These are phyloP conservation scores for Uropsilus gracilis DNA, from an alignment of 2,113 vertebrate species.

Conservation along the genomic window DNA sequence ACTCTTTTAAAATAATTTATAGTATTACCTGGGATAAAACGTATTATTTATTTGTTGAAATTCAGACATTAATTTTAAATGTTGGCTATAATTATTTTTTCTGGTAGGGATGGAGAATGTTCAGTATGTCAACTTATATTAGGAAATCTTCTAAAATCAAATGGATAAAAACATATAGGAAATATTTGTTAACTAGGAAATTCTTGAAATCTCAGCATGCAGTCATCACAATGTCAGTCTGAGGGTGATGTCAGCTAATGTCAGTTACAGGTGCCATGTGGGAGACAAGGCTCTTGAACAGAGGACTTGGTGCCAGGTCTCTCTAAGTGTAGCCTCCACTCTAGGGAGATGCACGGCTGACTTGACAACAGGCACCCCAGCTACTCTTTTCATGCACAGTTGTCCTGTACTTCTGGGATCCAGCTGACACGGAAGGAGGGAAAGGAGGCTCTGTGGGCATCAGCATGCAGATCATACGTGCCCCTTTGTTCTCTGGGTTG, in stretches of 20 bases:
- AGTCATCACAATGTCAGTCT: neutral
- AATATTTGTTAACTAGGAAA: neutral
- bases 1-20: slow-evolving; percentile 38
- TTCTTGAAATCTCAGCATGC: neutral
- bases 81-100: neutral
- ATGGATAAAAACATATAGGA: neutral
- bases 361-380: neutral
- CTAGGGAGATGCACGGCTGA: neutral
- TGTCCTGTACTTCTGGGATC: neutral
- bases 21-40: slow-evolving; percentile 14
- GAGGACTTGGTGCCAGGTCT: neutral
- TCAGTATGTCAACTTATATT: slow-evolving; percentile 4
- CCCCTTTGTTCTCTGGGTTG: slow-evolving; percentile 41
- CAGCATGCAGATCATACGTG: slow-evolving; percentile 20
- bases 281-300: neutral
- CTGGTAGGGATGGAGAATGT: neutral
- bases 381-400: neutral
- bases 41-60: neutral
- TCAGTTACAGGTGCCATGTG: neutral
- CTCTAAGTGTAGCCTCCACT: neutral
- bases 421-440: neutral
- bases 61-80: slow-evolving; percentile 44
- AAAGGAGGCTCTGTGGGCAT: neutral
- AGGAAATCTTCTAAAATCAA: slow-evolving; percentile 33
- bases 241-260: no score